These are phyloP conservation scores for Zygaena filipendulae DNA, from an alignment of 2,888 invertebrate species.

Conservation along the genomic window DNA sequence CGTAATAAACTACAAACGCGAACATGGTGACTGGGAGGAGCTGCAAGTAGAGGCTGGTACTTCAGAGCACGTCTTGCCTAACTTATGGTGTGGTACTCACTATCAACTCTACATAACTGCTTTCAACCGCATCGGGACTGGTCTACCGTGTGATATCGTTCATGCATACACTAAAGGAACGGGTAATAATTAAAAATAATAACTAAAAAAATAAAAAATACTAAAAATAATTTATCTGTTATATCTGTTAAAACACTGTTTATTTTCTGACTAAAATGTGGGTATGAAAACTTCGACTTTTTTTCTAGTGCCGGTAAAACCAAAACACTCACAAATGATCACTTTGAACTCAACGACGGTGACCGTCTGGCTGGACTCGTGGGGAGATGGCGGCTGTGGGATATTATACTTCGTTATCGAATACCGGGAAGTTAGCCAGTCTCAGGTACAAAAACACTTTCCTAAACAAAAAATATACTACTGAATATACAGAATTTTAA, in stretches of 20 bases:
- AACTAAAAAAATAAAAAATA: no score
- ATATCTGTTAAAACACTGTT: background rate
- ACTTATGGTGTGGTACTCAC: slow-evolving; percentile 88
- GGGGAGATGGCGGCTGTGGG: slow-evolving; percentile 91
- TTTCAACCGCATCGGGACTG: slow-evolving; percentile 91
- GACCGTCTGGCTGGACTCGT: slow-evolving; percentile 86
- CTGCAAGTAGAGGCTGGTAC: slow-evolving; percentile 85
- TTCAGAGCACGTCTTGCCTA: slow-evolving; percentile 81
- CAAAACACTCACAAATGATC: slow-evolving; percentile 82
- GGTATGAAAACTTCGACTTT: no score
- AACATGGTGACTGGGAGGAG: slow-evolving; percentile 93
- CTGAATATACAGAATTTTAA: no score
- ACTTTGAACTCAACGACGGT: slow-evolving; percentile 89
- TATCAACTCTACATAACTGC: slow-evolving; percentile 91
- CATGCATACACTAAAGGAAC: slow-evolving; percentile 86
- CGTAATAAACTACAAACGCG: slow-evolving; percentile 89
- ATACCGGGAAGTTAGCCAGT: slow-evolving; percentile 73
- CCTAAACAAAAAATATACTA: no score
- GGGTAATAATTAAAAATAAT: slow-evolving; percentile 63
- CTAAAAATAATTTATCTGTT: background rate
- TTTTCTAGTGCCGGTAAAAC: slow-evolving; percentile 83
- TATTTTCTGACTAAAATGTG: no score
- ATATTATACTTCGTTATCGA: slow-evolving; percentile 88
- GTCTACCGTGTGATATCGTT: slow-evolving; percentile 88
- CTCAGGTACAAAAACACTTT: no score